phyloP scores from a whole-genome alignment of 2,888 invertebrate species.

The Callimorpha dominula region DNA sequence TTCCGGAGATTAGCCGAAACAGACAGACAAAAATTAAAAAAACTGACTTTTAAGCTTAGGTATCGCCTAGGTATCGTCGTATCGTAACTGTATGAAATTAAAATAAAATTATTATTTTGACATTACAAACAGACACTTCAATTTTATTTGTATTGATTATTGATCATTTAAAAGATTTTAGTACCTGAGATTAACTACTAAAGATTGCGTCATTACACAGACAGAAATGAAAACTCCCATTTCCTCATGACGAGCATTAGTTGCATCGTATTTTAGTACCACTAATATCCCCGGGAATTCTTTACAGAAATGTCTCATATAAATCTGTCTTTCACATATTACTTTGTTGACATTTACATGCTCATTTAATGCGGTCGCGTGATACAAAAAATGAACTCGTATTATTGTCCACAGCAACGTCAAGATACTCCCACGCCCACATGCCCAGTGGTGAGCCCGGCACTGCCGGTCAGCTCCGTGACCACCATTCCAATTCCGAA shows the following conservation, averaged over 20 bases:
- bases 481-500: slow-evolving; percentile 67
- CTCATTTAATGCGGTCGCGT: neutral
- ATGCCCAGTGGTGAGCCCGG: slow-evolving; percentile 76
- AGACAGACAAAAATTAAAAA: no score
- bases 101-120: no score
- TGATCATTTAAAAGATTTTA: no score
- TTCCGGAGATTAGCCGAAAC: no score
- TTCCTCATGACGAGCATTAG: neutral
- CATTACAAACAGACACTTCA: no score
- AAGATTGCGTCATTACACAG: neutral
- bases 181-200: neutral
- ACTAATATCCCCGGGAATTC: neutral
- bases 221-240: slow-evolving; percentile 2
- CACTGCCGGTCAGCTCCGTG: slow-evolving; percentile 76
- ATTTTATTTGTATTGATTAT: no score
- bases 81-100: no score
- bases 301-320: slow-evolving; percentile 10
- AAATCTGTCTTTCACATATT: slow-evolving; percentile 6
- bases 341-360: neutral
- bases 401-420: slow-evolving; percentile 59
- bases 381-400: slow-evolving; percentile 12
- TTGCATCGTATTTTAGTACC: neutral
- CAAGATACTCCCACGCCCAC: slow-evolving; percentile 73
- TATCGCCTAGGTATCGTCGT: no score
- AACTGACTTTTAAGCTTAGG: no score